These are phyloP conservation scores for Balaenoptera acutorostrata DNA, from an alignment of 2,113 vertebrate genomes.

Conservation along the genomic window DNA sequence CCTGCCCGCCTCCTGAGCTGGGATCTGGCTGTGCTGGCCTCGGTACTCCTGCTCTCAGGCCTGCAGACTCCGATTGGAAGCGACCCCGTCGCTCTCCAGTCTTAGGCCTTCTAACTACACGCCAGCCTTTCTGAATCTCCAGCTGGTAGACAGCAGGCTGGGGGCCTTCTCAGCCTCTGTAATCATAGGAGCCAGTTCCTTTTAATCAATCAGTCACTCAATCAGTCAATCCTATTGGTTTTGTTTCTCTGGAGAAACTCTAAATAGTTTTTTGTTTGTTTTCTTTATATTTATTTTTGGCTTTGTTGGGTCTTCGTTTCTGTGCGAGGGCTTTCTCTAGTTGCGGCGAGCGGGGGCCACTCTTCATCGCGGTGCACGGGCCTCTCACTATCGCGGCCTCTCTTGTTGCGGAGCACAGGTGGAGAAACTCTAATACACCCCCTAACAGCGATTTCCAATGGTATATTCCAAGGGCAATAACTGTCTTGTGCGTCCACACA, in stretches of 20 bases:
- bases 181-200: not conserved
- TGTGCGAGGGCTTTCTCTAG: too few species aligned
- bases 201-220: too few species aligned
- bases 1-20: not conserved
- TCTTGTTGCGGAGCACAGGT: not conserved
- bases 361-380: too few species aligned
- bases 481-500: not conserved
- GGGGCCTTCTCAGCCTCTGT: not conserved
- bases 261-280: too few species aligned
- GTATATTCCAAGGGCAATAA: not conserved
- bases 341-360: too few species aligned
- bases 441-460: not conserved
- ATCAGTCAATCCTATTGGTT: not conserved
- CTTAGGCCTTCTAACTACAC: not conserved
- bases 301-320: too few species aligned
- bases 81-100: not conserved
- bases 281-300: too few species aligned
- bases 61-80: not conserved
- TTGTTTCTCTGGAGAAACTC: not conserved
- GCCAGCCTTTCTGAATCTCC: not conserved
- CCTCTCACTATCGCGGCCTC: too few species aligned
- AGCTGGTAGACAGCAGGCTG: not conserved
- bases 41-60: not conserved
- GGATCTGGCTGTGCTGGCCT: fast-evolving
- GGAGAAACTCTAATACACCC: not conserved